Evolutionary conservation across 2,113 vertebrate species (phyloP), one percentile per base, ranked within the genome.

Genomic region (Periophthalmodon schlosseri): DNA sequence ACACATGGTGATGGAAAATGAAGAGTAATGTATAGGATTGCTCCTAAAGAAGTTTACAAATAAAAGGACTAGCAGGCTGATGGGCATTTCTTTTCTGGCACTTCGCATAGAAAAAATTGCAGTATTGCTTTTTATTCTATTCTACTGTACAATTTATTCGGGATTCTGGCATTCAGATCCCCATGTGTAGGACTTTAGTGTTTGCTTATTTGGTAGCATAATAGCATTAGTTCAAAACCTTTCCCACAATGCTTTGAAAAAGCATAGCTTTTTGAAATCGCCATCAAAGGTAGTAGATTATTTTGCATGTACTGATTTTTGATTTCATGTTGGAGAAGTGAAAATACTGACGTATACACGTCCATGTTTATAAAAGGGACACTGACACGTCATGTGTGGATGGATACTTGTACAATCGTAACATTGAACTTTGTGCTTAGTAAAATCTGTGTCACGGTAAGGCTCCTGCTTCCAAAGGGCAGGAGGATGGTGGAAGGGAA

Each of bases 121-220:
- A 86, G 92, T 91, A 88, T 82, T 89, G 87, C 86, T 89, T 90
- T 91, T 93, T 93, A 92, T 91, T 93, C 85, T 92, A 91, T 89
- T 90, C 78, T 88, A 88, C 79, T 92, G 88, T 94, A 92, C 91
- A 84, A 90, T 89, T 91, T 91, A 86, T 88, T 81, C 81, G 91
- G 89, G 92, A 93, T 92, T 92, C 88, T 91, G 91, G 85, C 91
- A 91, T 91, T 87, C 74, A 80, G 88, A 91, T 93, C 90, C 91
- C 87, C 84, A 83, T 91, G 83, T 88, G 85, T 94, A 93, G 87
- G 88, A 89, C 88, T 93, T 93, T 91, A 90, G 82, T 87, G 87
- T 92, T 92, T 93, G 91, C 91, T 92, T 92, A 92, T 93, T 92
- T 93, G 86, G 88, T 94, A 94, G 91, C 90, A 92, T 85, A 93